A percentile compares a stretch with the other conserved stretches of the same genome.
Evolutionary conservation across 92 coral and sea anemone species (phyloP).

Genomic region (Parazoanthus atlanticus): DNA sequence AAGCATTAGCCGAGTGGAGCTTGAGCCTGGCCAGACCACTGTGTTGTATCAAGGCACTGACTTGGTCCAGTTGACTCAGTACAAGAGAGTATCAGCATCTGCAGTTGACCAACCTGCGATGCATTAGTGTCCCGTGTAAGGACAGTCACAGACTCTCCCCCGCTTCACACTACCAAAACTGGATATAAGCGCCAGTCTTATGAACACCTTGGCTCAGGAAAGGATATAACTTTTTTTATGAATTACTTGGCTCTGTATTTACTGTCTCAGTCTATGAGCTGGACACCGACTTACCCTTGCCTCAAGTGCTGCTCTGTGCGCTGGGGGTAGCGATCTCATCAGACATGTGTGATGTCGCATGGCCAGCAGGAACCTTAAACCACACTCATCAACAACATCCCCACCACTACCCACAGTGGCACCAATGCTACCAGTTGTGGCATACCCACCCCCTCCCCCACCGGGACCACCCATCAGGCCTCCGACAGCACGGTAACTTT

Average conservation of each 20-base stretch:
- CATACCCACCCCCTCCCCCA: conserved; percentile 99
- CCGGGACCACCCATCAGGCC: conserved; percentile 99
- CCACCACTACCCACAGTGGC: conserved; percentile 99
- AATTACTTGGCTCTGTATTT: background rate
- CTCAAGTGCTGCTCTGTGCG: conserved; percentile 80
- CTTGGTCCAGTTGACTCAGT: no score
- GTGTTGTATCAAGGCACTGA: no score
- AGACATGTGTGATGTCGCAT: conserved; percentile 98
- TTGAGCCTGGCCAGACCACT: no score
- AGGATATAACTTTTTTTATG: no score
- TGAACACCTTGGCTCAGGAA: no score
- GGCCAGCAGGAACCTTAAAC: conserved; percentile 92
- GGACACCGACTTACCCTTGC: conserved; percentile 67
- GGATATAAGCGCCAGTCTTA: no score
- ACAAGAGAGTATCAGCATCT: no score
- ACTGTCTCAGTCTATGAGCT: background rate
- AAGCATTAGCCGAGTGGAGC: no score
- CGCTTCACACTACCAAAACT: no score
- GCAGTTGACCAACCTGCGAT: no score
- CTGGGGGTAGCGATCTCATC: conserved; percentile 89
- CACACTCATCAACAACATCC: conserved; percentile 99
- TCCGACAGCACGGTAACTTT: conserved; percentile 65
- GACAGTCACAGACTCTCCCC: no score
- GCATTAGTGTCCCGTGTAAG: no score
- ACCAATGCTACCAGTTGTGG: conserved; percentile 98